Percentiles rank a stretch among this genome's conserved stretches.
phyloP scores from a whole-genome alignment of 2,113 vertebrate species.

The Ptyas mucosa region DNA sequence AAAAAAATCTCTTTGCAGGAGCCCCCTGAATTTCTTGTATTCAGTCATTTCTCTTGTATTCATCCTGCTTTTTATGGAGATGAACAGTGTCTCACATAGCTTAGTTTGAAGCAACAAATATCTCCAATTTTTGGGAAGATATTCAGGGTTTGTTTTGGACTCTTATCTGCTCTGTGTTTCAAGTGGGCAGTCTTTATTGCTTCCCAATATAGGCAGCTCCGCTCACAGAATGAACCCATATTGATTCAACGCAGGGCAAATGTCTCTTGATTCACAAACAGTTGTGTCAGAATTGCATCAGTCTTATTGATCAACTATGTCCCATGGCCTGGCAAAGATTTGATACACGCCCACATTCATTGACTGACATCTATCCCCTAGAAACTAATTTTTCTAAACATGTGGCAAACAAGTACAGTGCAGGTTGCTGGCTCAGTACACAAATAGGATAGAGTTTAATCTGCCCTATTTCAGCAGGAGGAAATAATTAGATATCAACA shows the following conservation, averaged over 20 bases:
- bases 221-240: neutral
- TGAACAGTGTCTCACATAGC: neutral
- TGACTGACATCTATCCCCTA: neutral
- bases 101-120: neutral
- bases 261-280: neutral
- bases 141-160: neutral
- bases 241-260: neutral
- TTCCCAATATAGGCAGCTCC: neutral
- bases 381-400: constrained; percentile 37
- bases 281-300: neutral
- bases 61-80: neutral
- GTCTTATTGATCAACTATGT: neutral
- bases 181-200: neutral
- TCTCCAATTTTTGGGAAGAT: too few species aligned
- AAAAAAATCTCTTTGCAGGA: neutral
- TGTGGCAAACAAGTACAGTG: constrained; percentile 5
- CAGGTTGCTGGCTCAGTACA: constrained; percentile 13
- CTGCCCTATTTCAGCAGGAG: constrained; percentile 37
- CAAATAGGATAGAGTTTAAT: constrained; percentile 39
- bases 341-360: neutral
- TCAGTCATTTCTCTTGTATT: neutral
- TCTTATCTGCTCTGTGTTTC: neutral
- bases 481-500: constrained; percentile 61
- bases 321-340: too few species aligned
- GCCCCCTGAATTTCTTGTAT: neutral